These are phyloP conservation scores for Lepeophtheirus salmonis DNA, from an alignment of 1,140 invertebrate species.

Conservation along the genomic window DNA sequence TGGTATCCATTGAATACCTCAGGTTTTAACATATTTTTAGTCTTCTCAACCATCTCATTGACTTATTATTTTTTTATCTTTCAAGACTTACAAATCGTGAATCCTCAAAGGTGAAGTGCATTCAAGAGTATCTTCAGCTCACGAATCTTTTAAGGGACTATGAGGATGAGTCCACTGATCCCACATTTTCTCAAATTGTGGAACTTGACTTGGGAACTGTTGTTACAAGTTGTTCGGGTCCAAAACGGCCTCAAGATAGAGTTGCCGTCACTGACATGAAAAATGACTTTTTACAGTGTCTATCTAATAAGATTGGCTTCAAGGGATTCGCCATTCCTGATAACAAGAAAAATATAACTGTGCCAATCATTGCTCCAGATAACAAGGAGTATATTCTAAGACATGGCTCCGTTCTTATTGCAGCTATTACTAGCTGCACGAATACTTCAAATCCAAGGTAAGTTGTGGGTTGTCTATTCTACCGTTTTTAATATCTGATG, in stretches of 20 bases:
- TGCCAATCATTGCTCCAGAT: slow-evolving; percentile 51
- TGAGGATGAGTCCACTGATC: slow-evolving; percentile 51
- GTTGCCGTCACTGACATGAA: slow-evolving; percentile 80
- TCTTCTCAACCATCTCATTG: not conserved
- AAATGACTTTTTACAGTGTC: slow-evolving; percentile 60
- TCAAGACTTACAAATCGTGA: slow-evolving; percentile 34
- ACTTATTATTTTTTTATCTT: not conserved
- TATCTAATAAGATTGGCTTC: slow-evolving; percentile 64
- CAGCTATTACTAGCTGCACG: slow-evolving; percentile 92
- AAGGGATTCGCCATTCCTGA: slow-evolving; percentile 56
- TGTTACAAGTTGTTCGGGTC: slow-evolving; percentile 82
- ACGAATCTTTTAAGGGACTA: slow-evolving; percentile 72
- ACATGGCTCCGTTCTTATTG: slow-evolving; percentile 89
- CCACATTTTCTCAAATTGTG: slow-evolving; percentile 63
- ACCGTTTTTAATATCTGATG: slow-evolving; percentile 4
- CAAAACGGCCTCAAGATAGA: slow-evolving; percentile 87
- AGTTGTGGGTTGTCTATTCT: slow-evolving; percentile 18
- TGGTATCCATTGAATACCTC: slow-evolving; percentile 61
- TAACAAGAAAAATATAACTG: slow-evolving; percentile 41
- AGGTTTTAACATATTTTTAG: slow-evolving; percentile 27
- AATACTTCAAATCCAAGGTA: slow-evolving; percentile 92
- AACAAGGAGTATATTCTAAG: slow-evolving; percentile 58
- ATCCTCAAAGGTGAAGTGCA: slow-evolving; percentile 55
- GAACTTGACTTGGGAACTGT: slow-evolving; percentile 72
- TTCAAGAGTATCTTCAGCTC: slow-evolving; percentile 60